Conservation (phyloP, 2,113 vertebrate species). For the Trinectes maculatus region DNA sequence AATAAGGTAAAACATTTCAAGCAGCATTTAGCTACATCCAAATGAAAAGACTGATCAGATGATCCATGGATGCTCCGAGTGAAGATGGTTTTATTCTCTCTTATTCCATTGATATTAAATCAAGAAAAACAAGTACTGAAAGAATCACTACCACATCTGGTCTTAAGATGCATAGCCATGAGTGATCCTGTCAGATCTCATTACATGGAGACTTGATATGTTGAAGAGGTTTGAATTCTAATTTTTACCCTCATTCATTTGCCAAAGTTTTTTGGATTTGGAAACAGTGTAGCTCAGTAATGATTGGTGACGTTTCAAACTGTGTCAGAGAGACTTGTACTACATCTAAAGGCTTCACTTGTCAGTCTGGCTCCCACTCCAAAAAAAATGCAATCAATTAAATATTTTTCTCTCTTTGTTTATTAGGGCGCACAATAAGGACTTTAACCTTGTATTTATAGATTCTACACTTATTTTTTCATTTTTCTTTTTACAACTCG, state of each 20-base stretch:
- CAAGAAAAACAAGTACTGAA: neutral
- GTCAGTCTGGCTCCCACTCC: conserved; percentile 7
- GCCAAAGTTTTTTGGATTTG: conserved; percentile 32
- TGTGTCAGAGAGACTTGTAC: conserved; percentile 29
- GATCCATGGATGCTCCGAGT: conserved; percentile 64
- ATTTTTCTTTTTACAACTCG: neutral
- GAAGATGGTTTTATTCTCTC: conserved; percentile 10
- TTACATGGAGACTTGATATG: conserved; percentile 18
- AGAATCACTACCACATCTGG: conserved; percentile 12
- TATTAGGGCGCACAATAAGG: neutral
- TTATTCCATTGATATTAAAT: neutral
- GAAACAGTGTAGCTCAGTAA: conserved; percentile 1
- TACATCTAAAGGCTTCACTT: conserved; percentile 23
- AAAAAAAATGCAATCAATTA: conserved; percentile 20
- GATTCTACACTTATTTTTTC: conserved; percentile 3
- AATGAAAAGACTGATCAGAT: conserved; percentile 40
- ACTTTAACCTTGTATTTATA: neutral
- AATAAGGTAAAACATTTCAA: conserved; percentile 20
- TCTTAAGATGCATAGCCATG: conserved; percentile 5
- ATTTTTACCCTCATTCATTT: conserved; percentile 28
- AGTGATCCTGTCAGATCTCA: conserved; percentile 19
- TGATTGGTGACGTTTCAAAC: conserved; percentile 41
- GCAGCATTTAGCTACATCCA: conserved; percentile 45
- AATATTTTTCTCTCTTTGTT: neutral
- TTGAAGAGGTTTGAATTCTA: conserved; percentile 3